Conservation (phyloP, 2,113 vertebrate genomes). For the Toxotes chatareus region DNA sequence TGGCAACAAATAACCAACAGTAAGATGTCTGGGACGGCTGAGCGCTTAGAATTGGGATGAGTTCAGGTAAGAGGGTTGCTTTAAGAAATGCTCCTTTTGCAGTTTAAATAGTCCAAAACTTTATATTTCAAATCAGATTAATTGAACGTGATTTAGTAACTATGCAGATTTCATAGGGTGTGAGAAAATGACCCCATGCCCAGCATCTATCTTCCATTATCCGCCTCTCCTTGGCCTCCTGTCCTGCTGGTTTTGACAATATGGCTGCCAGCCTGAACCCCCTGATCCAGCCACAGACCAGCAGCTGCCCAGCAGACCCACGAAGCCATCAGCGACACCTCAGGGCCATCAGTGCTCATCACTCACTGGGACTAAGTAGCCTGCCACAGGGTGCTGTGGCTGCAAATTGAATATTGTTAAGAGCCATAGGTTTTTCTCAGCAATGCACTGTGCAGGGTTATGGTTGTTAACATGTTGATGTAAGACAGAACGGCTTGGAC, state of each 20-base stretch:
- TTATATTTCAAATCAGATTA: not conserved
- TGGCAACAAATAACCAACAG: constrained; percentile 69
- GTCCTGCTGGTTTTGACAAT: constrained; percentile 78
- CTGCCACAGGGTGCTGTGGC: constrained; percentile 72
- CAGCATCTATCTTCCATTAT: constrained; percentile 45
- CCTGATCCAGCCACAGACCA: constrained; percentile 59
- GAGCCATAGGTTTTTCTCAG: constrained; percentile 68
- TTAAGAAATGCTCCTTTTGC: not conserved
- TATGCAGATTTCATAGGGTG: constrained; percentile 13
- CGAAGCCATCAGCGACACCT: constrained; percentile 71
- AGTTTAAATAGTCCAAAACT: not conserved
- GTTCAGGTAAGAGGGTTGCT: constrained; percentile 1
- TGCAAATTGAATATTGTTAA: constrained; percentile 81
- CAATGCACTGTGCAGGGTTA: constrained; percentile 13
- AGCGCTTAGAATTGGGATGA: constrained; percentile 13
- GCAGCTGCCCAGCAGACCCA: constrained; percentile 73
- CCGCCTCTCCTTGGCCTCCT: constrained; percentile 27
- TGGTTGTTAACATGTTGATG: constrained; percentile 55
- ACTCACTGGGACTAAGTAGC: constrained; percentile 72
- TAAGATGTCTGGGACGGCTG: constrained; percentile 16
- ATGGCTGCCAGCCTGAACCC: constrained; percentile 63
- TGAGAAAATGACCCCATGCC: constrained; percentile 57
- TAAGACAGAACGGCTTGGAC: constrained; percentile 12
- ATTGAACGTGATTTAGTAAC: not conserved
- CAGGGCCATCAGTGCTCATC: constrained; percentile 70